Percentiles rank a stretch among this genome's conserved stretches.
Conservation (phyloP, 2,797 vertebrate genomes). For the Thripadectes ignobilis region DNA sequence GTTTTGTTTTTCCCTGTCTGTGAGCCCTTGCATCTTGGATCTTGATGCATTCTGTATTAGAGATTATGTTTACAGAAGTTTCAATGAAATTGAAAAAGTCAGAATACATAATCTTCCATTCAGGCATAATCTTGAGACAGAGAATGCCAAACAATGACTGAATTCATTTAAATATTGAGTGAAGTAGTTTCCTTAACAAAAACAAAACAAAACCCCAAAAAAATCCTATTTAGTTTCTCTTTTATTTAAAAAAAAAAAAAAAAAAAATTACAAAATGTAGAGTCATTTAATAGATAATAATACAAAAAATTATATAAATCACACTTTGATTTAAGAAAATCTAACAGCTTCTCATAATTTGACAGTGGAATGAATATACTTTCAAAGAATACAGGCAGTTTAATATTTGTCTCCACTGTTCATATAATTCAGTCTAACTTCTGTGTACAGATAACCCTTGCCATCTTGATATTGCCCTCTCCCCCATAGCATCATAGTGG, state of each 20-base stretch:
- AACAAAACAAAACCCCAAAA: background rate
- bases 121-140: conserved; percentile 10
- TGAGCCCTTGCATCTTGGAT: background rate
- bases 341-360: conserved; percentile 41
- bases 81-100: conserved; percentile 27
- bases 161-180: conserved; percentile 41
- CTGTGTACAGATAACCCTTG: background rate
- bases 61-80: conserved; percentile 45
- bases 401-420: background rate
- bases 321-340: conserved; percentile 64
- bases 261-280: conserved; percentile 11
- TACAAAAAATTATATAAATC: conserved; percentile 67
- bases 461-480: background rate
- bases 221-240: conserved; percentile 13
- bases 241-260: background rate
- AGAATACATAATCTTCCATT: conserved; percentile 39
- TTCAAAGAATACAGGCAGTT: conserved; percentile 38
- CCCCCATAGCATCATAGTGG: background rate
- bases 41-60: conserved; percentile 21
- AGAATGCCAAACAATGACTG: conserved; percentile 26
- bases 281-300: conserved; percentile 64
- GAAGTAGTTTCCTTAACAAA: background rate
- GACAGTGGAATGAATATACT: conserved; percentile 44
- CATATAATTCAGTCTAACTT: conserved; percentile 12
- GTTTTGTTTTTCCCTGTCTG: too few species aligned